Base-by-base conservation (phyloP, 1,140 invertebrate genomes). In the Neodiprion pinetum region DNA sequence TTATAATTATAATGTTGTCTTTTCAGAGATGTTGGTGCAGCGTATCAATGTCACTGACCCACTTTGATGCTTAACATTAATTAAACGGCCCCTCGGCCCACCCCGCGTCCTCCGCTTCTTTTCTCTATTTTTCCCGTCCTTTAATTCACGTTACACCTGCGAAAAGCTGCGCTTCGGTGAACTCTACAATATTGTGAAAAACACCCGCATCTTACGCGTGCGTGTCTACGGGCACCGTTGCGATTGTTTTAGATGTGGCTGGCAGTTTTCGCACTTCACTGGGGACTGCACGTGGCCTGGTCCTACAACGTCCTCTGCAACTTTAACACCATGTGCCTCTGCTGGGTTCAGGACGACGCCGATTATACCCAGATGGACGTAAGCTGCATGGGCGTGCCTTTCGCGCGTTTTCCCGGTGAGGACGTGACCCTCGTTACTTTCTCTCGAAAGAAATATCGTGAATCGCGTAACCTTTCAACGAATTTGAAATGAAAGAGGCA, bases 291-390 rank as follows among this genome's bases (percentile, higher is more conserved):
- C 7, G 48, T 74, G 48, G 76, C 82, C 17, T 72, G 79, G 48
- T 82, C 83, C 68, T 81, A 85, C 73, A 85, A 82, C 67, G 83
- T 86, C 70, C 89, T 90, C 48, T 92, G 91, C 80, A 87, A 87
- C 40, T 90, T 92, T 80, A 92, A 92, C 80, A 87, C 90, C 17
- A 91, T 92, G 90, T 92, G 91, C 83, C 88, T 91, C 74, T 92
- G 92, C 78, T 91, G 90, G 83, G 84, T 91, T 0, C 85, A 90
- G 75, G 90, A 90, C 75, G 89, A 91, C 71, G 86, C 87, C 47
- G 90, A 90, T 76, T 89, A 86, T 67, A 90, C 89, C 7, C 87
- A 91, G 79, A 90, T 90, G 87, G 91, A 93, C 77, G 91, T 93
- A 77, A 91, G 89, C 80, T 93, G 92, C 80, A 88, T 92, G 76